Percentiles rank a stretch among this genome's conserved stretches.
phyloP scores from a whole-genome alignment of 1,140 invertebrate genomes.

The Augochlora pura region DNA sequence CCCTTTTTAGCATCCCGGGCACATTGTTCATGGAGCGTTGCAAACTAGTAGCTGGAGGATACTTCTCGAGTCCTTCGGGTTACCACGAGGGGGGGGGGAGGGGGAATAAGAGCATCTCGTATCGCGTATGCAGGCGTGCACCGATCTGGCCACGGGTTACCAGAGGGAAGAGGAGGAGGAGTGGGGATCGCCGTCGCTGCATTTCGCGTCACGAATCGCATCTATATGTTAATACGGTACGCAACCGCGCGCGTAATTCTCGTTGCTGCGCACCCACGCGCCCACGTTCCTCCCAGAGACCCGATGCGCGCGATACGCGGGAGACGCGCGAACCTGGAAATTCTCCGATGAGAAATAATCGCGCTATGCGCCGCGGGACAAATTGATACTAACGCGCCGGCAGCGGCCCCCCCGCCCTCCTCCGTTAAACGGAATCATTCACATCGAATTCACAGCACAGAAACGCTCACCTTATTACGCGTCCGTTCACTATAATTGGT shows the following conservation, averaged over 20 bases:
- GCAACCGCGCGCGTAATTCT: slow-evolving; percentile 62
- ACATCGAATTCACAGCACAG: too few relatives aligned
- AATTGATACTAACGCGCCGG: slow-evolving; percentile 24
- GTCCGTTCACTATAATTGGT: too few relatives aligned
- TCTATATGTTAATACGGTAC: slow-evolving; percentile 74
- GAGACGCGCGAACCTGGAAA: slow-evolving; percentile 16
- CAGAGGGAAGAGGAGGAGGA: too few relatives aligned
- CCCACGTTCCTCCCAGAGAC: background rate
- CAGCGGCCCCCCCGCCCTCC: too few relatives aligned
- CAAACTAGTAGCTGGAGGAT: slow-evolving; percentile 44
- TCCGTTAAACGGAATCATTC: too few relatives aligned
- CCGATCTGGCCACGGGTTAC: slow-evolving; percentile 2
- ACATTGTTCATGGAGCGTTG: slow-evolving; percentile 41
- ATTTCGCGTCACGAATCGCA: slow-evolving; percentile 72
- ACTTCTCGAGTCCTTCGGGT: background rate
- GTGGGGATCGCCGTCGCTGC: slow-evolving; percentile 39
- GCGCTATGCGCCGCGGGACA: background rate
- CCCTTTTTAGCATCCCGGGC: slow-evolving; percentile 26
- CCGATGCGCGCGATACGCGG: slow-evolving; percentile 16
- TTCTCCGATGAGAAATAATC: background rate
- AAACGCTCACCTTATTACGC: too few relatives aligned
- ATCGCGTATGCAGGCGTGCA: slow-evolving; percentile 25
- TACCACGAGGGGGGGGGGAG: too few relatives aligned
- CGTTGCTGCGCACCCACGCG: slow-evolving; percentile 56
- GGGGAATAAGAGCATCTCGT: slow-evolving; percentile 29